Evolutionary conservation across 2,113 vertebrate species (phyloP).

Genomic region (Melierax canorus): DNA sequence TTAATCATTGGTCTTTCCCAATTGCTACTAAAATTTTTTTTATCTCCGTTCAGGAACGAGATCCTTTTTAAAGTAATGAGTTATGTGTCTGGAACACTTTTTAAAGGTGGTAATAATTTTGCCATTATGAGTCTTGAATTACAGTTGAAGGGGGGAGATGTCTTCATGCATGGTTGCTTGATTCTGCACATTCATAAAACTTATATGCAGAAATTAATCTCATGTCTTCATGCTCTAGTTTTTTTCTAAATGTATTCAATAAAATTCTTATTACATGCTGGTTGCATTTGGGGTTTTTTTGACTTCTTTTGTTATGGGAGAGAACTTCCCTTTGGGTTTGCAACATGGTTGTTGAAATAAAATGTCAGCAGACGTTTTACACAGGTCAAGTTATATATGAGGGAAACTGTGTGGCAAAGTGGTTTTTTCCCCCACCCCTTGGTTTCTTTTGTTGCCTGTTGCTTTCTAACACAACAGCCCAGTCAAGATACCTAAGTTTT

Average conservation of each 20-base stretch:
- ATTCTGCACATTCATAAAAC: not conserved
- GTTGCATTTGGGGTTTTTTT: not conserved
- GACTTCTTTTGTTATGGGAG: not conserved
- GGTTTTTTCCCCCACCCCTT: accelerated
- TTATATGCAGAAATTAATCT: not conserved
- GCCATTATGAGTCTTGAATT: not conserved
- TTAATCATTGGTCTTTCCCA: not conserved
- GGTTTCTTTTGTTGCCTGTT: not conserved
- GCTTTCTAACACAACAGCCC: not conserved
- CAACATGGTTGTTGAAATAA: not conserved
- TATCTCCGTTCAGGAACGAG: not conserved
- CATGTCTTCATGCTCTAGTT: not conserved
- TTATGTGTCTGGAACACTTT: not conserved
- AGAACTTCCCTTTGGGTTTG: not conserved
- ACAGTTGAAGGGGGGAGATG: not conserved
- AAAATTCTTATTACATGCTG: conserved; percentile 37
- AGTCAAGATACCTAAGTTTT: not conserved
- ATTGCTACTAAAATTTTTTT: not conserved
- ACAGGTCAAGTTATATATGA: accelerated
- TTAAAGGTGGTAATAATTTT: not conserved
- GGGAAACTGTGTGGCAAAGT: not conserved
- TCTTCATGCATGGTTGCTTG: not conserved
- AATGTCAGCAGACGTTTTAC: not conserved
- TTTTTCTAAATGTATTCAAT: conserved; percentile 51
- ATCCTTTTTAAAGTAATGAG: not conserved